phyloP scores from a whole-genome alignment of 2,888 invertebrate species.

The Stenotaenia linearis region DNA sequence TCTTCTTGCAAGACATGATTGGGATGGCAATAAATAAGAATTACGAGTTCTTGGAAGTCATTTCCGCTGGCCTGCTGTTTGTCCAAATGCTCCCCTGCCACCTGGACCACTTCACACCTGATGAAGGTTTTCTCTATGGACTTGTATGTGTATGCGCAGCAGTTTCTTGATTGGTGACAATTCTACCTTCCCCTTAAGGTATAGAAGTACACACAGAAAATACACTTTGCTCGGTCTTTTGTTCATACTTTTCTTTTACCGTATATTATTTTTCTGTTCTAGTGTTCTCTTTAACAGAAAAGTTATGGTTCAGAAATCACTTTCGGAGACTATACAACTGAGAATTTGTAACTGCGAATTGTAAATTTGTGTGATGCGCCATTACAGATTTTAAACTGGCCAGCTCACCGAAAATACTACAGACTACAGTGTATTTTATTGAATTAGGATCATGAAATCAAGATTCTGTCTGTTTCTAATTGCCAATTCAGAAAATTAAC shows the following conservation, averaged over 20 bases:
- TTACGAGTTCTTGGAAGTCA: slow-evolving; percentile 16
- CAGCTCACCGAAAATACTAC: too few relatives aligned
- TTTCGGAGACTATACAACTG: too few relatives aligned
- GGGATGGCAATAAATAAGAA: slow-evolving; percentile 19
- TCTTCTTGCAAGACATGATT: background rate
- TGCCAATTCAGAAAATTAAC: too few relatives aligned
- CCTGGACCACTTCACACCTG: slow-evolving; percentile 26
- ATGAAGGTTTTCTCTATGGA: slow-evolving; percentile 16
- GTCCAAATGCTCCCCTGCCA: slow-evolving; percentile 20
- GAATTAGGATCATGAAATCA: too few relatives aligned
- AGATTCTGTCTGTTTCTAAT: too few relatives aligned
- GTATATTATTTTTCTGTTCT: background rate
- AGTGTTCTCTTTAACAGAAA: background rate
- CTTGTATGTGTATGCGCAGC: slow-evolving; percentile 13
- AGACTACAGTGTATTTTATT: too few relatives aligned
- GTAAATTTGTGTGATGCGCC: too few relatives aligned
- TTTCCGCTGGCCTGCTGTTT: slow-evolving; percentile 26
- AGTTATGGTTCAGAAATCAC: background rate
- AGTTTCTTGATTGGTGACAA: slow-evolving; percentile 19
- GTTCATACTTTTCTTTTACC: too few relatives aligned
- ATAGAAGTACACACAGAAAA: background rate
- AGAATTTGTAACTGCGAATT: too few relatives aligned
- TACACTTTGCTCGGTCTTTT: background rate
- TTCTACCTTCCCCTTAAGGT: background rate
- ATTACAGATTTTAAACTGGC: too few relatives aligned